A percentile compares a stretch with the other conserved stretches of the same genome.
Evolutionary conservation across 2,797 vertebrate genomes (phyloP).

Genomic region (Poecilia gillii): DNA sequence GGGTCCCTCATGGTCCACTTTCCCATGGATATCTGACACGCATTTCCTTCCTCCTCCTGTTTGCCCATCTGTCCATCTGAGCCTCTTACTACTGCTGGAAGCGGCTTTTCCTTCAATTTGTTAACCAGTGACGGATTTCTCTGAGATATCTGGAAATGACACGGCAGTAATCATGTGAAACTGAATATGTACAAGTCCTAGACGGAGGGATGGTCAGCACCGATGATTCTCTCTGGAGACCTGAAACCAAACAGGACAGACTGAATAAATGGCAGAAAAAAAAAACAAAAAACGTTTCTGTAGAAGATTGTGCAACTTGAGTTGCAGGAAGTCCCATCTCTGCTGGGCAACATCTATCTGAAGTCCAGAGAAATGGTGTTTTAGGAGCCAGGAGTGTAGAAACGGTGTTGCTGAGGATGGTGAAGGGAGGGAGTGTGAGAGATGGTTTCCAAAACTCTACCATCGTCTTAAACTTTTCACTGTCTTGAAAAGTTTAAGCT

Average conservation of each 20-base stretch:
- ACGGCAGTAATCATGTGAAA: conserved; percentile 39
- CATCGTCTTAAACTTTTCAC: neutral
- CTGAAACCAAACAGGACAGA: neutral
- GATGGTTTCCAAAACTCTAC: neutral
- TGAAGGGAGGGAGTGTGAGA: neutral
- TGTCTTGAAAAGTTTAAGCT: neutral
- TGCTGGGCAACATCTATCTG: neutral
- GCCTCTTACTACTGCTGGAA: conserved; percentile 7
- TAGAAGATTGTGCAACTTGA: neutral
- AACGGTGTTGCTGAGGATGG: neutral
- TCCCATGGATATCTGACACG: conserved; percentile 73
- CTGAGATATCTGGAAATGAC: conserved; percentile 30
- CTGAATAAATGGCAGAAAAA: neutral
- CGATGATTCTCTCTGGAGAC: no score
- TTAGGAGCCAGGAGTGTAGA: neutral
- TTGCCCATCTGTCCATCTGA: conserved; percentile 39
- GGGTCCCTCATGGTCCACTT: conserved; percentile 60
- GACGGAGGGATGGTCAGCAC: neutral
- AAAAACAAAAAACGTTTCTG: rapidly evolving
- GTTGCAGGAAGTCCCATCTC: neutral
- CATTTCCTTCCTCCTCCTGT: conserved; percentile 51
- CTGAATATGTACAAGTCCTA: conserved; percentile 26
- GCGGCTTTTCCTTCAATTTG: conserved; percentile 10
- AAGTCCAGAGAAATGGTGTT: neutral
- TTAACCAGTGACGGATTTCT: conserved; percentile 33